Conservation (phyloP, 2,888 invertebrate species). For the Agrochola lota region DNA sequence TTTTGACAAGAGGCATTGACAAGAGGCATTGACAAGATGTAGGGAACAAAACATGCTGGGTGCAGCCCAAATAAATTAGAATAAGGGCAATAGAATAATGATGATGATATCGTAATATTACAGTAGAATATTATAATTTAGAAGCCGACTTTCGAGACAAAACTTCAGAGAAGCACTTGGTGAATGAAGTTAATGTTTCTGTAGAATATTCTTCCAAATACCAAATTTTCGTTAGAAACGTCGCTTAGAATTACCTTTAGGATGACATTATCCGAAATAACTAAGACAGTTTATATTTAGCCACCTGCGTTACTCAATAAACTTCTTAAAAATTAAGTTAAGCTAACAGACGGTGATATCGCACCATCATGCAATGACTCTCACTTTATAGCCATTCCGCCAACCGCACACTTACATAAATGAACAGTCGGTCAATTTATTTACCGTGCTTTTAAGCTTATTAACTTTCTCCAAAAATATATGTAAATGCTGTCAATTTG, state of each 20-base stretch:
- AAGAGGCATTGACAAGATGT: no score
- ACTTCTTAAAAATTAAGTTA: not conserved
- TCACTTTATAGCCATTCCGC: conserved; percentile 6
- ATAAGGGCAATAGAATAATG: no score
- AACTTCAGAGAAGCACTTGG: no score
- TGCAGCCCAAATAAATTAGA: not conserved
- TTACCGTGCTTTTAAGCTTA: conserved; percentile 48
- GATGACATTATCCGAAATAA: not conserved
- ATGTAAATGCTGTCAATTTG: conserved; percentile 40
- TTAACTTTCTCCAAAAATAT: conserved; percentile 48
- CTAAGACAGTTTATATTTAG: not conserved
- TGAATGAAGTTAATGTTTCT: not conserved
- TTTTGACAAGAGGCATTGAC: no score
- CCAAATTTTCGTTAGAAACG: not conserved
- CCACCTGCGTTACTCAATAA: not conserved
- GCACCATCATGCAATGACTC: conserved; percentile 37
- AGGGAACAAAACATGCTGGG: no score
- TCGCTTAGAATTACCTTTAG: not conserved
- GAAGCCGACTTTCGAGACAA: not conserved
- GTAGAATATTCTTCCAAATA: no score
- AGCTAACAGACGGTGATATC: not conserved
- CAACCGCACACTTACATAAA: conserved; percentile 27
- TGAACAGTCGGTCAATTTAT: conserved; percentile 19
- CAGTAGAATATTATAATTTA: not conserved
- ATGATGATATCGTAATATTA: no score